Base-by-base conservation (phyloP, 2,113 vertebrate genomes). In the Rhinoderma darwinii region DNA sequence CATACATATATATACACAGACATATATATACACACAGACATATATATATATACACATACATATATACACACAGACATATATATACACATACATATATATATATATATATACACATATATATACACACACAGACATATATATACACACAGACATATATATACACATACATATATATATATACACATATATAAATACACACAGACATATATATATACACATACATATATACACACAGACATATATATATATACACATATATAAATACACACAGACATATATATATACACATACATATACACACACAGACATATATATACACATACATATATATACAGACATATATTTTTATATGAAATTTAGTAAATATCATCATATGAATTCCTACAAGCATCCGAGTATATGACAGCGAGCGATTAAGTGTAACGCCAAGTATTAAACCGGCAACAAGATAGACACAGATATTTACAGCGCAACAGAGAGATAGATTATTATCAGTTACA, bases 401-500 rank as follows among this genome's bases (percentile, higher is more conserved):
- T 6, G 25, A 81, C 35, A 81, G 37, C 54, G 1, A 18, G 30
- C 9, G 30, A 80, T 80, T 39, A 59, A 80, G 37, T 41, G 47
- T 35, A 80, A 80, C 51, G 41, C 51, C n/a, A 80, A 80, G 77
- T 32, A n/a, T 61, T 41, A 61, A 80, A 80, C 20, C 35, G 30
- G 51, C 51, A n/a, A 17, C n/a, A 54, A 51, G 75, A 41, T n/a
- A 51, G 37, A 80, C 37, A n/a, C 51, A 39, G 77, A 56, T 59
- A 79, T 35, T 78, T 78, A 78, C 27, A 17, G 76, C 51, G 18
- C 76, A 35, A 54, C 75, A 77, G n/a, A 77, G 20, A 51, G 44
- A 51, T 79, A 79, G 77, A 79, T 79, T 41, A 12, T 61, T 80
- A 80, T 80, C 77, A 59, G 35, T 61, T 59, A n/a, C 77, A 39